Evolutionary conservation across 2,797 vertebrate genomes (phyloP).

Genomic region (Mus spretus): DNA sequence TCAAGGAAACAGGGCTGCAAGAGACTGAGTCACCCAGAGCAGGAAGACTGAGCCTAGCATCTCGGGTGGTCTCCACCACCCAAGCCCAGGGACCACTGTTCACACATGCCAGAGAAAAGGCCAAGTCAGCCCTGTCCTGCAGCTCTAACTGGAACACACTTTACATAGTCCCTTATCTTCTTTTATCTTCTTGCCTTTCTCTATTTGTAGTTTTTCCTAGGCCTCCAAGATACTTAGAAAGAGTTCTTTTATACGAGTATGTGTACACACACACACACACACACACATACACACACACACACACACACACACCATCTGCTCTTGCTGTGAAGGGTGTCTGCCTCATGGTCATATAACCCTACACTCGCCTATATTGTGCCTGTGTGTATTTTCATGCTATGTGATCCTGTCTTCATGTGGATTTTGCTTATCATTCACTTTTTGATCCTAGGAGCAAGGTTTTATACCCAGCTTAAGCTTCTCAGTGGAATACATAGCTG

Average conservation of each 20-base stretch:
- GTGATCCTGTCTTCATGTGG: slow-evolving; percentile 22
- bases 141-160: neutral
- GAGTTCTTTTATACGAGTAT: neutral
- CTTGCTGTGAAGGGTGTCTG: neutral
- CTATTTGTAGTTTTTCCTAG: neutral
- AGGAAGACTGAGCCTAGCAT: slow-evolving; percentile 48
- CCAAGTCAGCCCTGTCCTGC: neutral
- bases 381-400: neutral
- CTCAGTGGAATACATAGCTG: neutral
- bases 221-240: neutral
- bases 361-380: no score
- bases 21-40: slow-evolving; percentile 71
- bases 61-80: slow-evolving; percentile 62
- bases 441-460: neutral
- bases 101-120: neutral
- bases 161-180: neutral
- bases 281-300: neutral
- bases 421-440: slow-evolving; percentile 22
- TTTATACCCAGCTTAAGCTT: neutral
- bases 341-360: fast-evolving
- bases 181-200: neutral
- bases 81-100: neutral
- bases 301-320: neutral
- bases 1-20: slow-evolving; percentile 65
- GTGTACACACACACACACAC: neutral